A percentile compares a stretch with the other conserved stretches of the same genome.
Evolutionary conservation across 2,888 invertebrate species (phyloP).

Genomic region (Metacarcinus magister): DNA sequence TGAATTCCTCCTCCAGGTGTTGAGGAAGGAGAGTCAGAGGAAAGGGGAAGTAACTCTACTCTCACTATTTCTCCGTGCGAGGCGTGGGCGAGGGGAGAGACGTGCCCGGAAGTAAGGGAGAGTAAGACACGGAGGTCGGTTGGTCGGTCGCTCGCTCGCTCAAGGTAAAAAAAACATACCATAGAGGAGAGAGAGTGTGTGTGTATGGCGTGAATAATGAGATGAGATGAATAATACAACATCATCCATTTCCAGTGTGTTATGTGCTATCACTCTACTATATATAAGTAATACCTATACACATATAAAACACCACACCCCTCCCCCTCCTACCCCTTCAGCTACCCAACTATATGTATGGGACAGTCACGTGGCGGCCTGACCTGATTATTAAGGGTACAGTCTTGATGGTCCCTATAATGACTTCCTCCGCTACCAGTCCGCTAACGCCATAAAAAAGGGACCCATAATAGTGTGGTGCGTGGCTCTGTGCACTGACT

Average conservation of each 20-base stretch:
- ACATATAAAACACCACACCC: not conserved
- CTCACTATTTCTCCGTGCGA: not conserved
- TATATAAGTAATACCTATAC: not conserved
- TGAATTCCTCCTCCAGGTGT: not conserved
- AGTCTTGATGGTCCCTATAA: constrained; percentile 42
- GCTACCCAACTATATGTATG: not conserved
- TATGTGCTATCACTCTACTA: not conserved
- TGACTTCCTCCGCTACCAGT: not conserved
- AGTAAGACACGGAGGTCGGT: not conserved
- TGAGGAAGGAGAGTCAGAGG: not conserved
- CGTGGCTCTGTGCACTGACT: constrained; percentile 38
- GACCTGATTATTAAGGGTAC: constrained; percentile 49
- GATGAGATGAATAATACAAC: not conserved
- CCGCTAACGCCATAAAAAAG: constrained; percentile 53
- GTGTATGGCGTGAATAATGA: not conserved
- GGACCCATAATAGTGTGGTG: constrained; percentile 23
- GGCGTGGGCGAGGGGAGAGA: not conserved
- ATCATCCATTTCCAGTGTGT: not conserved
- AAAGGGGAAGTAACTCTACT: not conserved
- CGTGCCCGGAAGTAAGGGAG: not conserved
- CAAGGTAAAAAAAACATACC: too few species aligned
- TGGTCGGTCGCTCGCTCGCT: too few species aligned
- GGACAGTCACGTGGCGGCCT: constrained; percentile 51
- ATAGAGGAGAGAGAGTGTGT: too few species aligned
- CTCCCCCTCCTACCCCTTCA: not conserved